Conservation (phyloP, 2,888 invertebrate genomes). For the Tenthredo scrophulariae region DNA sequence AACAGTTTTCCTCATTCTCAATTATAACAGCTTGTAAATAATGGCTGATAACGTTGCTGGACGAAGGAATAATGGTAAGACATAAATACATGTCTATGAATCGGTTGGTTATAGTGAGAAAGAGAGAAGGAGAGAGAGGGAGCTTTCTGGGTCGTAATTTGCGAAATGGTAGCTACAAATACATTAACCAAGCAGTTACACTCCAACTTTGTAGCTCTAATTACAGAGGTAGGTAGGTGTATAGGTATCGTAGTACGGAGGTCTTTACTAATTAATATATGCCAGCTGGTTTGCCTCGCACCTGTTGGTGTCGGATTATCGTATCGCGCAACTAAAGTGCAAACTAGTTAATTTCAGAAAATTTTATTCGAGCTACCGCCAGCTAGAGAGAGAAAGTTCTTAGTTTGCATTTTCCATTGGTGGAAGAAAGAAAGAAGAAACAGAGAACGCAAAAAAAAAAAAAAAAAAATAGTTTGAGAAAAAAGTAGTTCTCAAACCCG, state of each 20-base stretch:
- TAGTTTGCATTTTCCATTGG: neutral
- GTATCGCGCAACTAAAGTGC: constrained; percentile 36
- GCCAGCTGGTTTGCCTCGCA: constrained; percentile 35
- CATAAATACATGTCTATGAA: neutral
- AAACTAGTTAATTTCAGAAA: constrained; percentile 21
- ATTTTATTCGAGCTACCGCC: neutral
- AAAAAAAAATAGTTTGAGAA: neutral
- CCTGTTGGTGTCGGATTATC: constrained; percentile 49
- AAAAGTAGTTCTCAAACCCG: neutral
- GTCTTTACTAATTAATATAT: constrained; percentile 51
- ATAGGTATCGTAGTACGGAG: constrained; percentile 1
- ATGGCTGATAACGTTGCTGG: neutral
- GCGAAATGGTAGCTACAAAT: constrained; percentile 15
- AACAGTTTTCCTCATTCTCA: too few relatives aligned
- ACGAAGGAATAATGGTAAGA: neutral
- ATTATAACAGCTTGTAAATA: neutral
- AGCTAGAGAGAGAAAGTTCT: neutral
- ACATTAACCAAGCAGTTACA: constrained; percentile 7
- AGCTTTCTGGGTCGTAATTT: neutral
- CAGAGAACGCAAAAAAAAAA: neutral
- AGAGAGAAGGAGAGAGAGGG: neutral
- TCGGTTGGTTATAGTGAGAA: neutral
- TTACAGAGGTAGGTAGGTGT: constrained; percentile 19
- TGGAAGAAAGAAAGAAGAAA: neutral
- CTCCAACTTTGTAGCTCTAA: constrained; percentile 38